Base-by-base conservation (phyloP, 1,140 invertebrate species). In the Aphelinus certus region DNA sequence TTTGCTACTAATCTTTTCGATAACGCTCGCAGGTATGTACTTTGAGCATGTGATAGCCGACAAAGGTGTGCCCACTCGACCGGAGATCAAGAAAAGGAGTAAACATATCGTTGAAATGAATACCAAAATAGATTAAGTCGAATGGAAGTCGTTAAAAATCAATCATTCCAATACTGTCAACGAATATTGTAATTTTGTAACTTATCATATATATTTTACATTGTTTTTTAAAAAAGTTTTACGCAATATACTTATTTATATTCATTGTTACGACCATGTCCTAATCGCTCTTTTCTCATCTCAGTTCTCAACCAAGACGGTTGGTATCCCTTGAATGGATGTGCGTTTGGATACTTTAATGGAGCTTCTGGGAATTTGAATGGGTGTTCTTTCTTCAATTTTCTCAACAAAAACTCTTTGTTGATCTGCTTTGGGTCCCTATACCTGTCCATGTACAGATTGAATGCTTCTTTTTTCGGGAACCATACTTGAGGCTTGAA, bases 401-500 rank as follows among this genome's bases (percentile, higher is more conserved):
- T 95, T 56, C 92, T 91, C 63, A 95, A 79, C 42, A 99, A 88
- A 82, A 94, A 95, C 84, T 98, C 95, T 84, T 98, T 96, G 62
- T 92, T 91, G 0, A 97, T 90, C 76, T 98, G 91, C 87, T 97
- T 97, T 0, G 92, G 91, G 88, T 98, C 96, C 79, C 95, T 91
- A 82, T 98, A 97, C 80, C 91, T 93, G 83, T 99, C 97, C 89
- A 98, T 88, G 87, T 98, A 98, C 64, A 93, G 77, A 85, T 95
- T 95, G 82, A 99, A 98, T 3, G 97, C 91, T 86, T 94, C 81
- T 79, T 89, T 92, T 51, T 91, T 83, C 0, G 97, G 97, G 81
- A 94, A 97, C 92, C 93, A 95, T 79, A 90, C 88, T 86, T 98
- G 96, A 66, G 90, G 90, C 48, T 89, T 89, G 53, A 95, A 87